Evolutionary conservation across 2,113 vertebrate genomes (phyloP), one percentile per base, ranked within the genome.

Genomic region (Lophura nycthemera): DNA sequence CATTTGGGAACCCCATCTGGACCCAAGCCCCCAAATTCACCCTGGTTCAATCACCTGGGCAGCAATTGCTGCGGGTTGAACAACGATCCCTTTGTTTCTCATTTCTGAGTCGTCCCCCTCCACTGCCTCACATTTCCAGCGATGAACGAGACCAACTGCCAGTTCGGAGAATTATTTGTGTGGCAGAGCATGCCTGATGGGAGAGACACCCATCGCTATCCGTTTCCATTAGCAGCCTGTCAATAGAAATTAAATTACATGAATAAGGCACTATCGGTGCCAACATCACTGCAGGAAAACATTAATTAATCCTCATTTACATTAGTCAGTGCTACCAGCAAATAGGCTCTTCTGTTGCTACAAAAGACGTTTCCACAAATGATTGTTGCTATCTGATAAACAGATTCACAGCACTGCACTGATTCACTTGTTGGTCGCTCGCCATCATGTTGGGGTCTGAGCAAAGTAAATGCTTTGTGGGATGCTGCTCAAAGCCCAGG

Each of bases 271-370:
- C 84, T 92, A 95, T 95, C 94, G 64, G 92, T 97, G 97, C 96
- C 96, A 97, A 95, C 93, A 97, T 92, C 92, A 95, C 92, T 95
- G 94, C 91, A 90, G 97, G 96, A 96, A 97, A 97, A 96, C 96
- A 97, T 97, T 97, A 97, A 97, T 97, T 97, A 97, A 96, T 96
- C 95, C 89, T 97, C 96, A 97, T 97, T 97, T 97, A 96, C 96
- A 97, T 97, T 97, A 96, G 91, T 95, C 95, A 93, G 89, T 89
- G 88, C 93, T 94, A 96, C 93, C 85, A 88, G 95, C 92, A 92
- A 89, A 96, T 95, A 97, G 94, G 81, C 88, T 96, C 83, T 95
- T 96, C 96, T 96, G 95, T 93, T 95, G 77, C 88, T 95, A 88
- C 93, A 92, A 89, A 94, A 97, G 94, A 94, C 82, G 92, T 71